Conservation (phyloP, 2,888 invertebrate species). For the Apamea sordens region DNA sequence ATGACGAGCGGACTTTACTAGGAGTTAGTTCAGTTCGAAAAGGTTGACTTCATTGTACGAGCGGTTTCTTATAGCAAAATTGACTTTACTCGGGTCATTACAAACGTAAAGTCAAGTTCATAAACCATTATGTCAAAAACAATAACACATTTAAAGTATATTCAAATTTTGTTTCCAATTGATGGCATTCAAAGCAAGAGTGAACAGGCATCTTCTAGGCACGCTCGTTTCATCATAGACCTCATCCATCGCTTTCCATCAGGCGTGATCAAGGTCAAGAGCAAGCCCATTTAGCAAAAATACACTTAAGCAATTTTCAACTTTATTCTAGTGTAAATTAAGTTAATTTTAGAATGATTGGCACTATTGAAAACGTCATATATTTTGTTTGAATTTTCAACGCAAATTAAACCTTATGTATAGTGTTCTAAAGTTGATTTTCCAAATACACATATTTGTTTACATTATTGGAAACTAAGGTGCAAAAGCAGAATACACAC, state of each 20-base stretch:
- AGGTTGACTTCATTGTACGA: slow-evolving; percentile 24
- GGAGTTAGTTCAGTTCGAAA: slow-evolving; percentile 19
- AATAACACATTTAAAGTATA: too few relatives aligned
- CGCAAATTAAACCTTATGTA: background rate
- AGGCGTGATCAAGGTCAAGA: too few relatives aligned
- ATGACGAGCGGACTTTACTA: slow-evolving; percentile 26
- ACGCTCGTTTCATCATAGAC: too few relatives aligned
- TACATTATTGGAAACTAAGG: background rate
- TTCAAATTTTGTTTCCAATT: too few relatives aligned
- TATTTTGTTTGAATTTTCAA: background rate
- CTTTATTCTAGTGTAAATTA: background rate
- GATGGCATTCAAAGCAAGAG: too few relatives aligned
- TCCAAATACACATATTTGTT: background rate
- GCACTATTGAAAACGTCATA: background rate
- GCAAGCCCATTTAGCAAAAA: too few relatives aligned
- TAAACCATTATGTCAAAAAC: too few relatives aligned
- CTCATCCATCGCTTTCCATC: too few relatives aligned
- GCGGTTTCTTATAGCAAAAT: background rate
- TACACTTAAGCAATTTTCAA: background rate
- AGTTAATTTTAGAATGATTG: background rate
- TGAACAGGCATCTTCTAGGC: too few relatives aligned
- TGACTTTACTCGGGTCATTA: background rate
- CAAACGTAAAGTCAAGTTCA: background rate
- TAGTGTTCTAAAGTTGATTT: background rate
- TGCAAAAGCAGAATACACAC: background rate